Base-by-base conservation (phyloP, 1,140 invertebrate species). In the Pinna nobilis region DNA sequence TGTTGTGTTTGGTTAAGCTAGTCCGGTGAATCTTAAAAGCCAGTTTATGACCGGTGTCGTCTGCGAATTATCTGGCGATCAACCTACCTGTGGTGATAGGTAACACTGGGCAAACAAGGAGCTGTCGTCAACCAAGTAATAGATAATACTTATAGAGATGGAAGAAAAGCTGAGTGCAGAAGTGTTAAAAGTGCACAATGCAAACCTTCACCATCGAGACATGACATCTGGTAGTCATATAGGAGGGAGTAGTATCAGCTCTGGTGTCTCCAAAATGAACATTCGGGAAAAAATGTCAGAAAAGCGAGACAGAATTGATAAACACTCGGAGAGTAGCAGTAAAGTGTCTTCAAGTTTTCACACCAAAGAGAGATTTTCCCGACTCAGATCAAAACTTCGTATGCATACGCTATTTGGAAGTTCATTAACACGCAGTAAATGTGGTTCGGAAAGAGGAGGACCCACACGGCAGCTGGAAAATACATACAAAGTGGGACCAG, bases 401-500 rank as follows among this genome's bases (percentile, higher is more conserved):
- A 49, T 75, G 41, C 66, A 75, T 23, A 59, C 51, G 5, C 51
- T 75, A 35, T 28, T 75, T 41, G 67, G 73, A 15, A 61, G 60
- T 33, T 50, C 39, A 20, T 50, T 70, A 35, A 41, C 66, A 28
- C 37, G 51, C 28, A 57, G 51, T 57, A 68, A 69, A 44, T 15
- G 49, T 1, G 67, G 67, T 32, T 75, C 73, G n/a, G 73, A 75
- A 65, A 59, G 32, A 1, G 49, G 44, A 23, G 32, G 44, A 51
- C 37, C 49, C 13, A 65, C 60, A 9, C 57, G 33, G 20, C 25
- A 9, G 9, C 20, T 70, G 51, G 77, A 83, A 49, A 78, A 78
- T 61, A 83, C 82, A 23, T 83, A 80, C 55, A 80, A 77, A 55
- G 35, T 78, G 39, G 76, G 49, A 15, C 80, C 82, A 2, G 80